Evolutionary conservation across 2,797 vertebrate genomes (phyloP), one percentile per base, ranked within the genome.

Genomic region (Silurus aristotelis): DNA sequence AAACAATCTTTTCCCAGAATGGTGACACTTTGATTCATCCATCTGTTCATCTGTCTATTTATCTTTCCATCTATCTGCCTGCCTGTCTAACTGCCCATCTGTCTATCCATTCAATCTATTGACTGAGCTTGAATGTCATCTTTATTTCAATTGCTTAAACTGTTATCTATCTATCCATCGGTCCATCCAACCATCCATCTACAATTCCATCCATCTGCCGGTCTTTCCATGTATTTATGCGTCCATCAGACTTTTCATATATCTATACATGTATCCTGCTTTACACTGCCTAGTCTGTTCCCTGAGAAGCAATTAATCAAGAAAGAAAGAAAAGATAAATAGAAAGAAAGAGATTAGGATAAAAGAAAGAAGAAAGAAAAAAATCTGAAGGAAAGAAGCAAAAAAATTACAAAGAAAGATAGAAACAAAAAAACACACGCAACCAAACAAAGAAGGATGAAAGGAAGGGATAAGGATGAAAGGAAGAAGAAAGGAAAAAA

Each of bases 1-100:
- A 87, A 19, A 27, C 63, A 70, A 84, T 25, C 13, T 0, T 52
- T 67, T 83, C 83, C 27, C n/a, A 70, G 52, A 79, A 82, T n/a
- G 48, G 1, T 13, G 38, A 15, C 1, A 38, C 80, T 88, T 79
- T 87, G 52, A 88, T 52, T 70, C 55, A 64, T 31, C 82, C 72
- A 84, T 77, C 86, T 83, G 77, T 43, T 79, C 76, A 70, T 63
- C 48, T 12, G 67, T 27, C 52, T 64, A 78, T 81, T 78, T 68
- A 82, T 60, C 43, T 68, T 61, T 84, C 22, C 66, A 10, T 52
- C 73, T 82, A 2, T 31, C 46, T 3, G 5, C 31, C 1, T 2
- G 20, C 2, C 2, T 38, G 19, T 77, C 27, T 38, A 58, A 20
- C 14, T 0, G 19, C 7, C 31, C 12, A 60, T 77, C 75, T 58